Conservation (phyloP, 2,113 vertebrate genomes). For the Oreochromis niloticus region DNA sequence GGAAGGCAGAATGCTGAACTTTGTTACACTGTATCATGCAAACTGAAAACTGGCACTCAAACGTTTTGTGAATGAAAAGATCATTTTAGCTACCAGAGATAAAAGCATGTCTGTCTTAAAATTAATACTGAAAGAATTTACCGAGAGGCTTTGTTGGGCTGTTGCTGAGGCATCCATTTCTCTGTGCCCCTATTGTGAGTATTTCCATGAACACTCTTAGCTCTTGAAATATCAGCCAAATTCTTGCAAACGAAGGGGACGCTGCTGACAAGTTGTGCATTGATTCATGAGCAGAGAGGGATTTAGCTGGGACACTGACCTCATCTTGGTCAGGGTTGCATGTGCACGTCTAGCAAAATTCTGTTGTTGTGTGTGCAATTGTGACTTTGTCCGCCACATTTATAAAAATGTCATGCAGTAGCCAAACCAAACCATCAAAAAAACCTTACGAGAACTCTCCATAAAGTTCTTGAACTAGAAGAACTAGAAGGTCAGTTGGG, state of each 20-base stretch:
- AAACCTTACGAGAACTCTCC: background rate
- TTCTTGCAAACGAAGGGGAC: conserved; percentile 44
- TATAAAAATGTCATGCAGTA: background rate
- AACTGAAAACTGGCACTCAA: background rate
- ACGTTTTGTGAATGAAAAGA: background rate
- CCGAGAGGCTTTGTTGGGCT: conserved; percentile 8
- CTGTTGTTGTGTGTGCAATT: conserved; percentile 9
- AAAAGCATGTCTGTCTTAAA: background rate
- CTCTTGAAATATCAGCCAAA: conserved; percentile 44
- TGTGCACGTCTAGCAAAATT: conserved; percentile 15
- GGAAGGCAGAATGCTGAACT: background rate
- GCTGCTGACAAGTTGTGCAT: conserved; percentile 36
- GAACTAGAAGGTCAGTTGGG: background rate
- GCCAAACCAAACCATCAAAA: background rate
- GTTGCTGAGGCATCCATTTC: conserved; percentile 30
- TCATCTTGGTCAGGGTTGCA: conserved; percentile 30
- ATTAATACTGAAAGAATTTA: conserved; percentile 6
- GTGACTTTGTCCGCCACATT: background rate
- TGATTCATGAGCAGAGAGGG: conserved; percentile 43
- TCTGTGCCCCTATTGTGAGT: conserved; percentile 27
- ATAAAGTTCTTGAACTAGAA: background rate
- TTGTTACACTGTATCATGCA: background rate
- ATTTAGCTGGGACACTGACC: conserved; percentile 30
- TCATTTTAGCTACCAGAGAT: background rate
- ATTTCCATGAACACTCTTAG: conserved; percentile 23